A percentile compares a stretch with the other conserved stretches of the same genome.
Evolutionary conservation across 2,113 vertebrate genomes (phyloP).

Genomic region (Carollia perspicillata): DNA sequence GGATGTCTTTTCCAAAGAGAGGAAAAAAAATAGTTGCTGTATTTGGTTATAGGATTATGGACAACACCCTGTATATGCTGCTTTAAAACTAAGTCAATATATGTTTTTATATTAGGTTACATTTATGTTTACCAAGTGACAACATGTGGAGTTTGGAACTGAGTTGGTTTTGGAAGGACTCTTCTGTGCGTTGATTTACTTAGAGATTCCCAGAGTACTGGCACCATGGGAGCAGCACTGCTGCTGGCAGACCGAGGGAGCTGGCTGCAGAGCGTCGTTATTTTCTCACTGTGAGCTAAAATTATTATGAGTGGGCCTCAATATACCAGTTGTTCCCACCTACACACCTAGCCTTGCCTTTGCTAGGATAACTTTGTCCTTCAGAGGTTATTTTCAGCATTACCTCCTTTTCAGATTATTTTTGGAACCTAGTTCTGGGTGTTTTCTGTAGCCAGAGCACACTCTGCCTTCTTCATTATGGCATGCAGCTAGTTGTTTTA

Average conservation of each 20-base stretch:
- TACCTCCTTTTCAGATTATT: slow-evolving; percentile 25
- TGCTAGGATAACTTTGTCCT: not conserved
- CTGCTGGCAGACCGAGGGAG: not conserved
- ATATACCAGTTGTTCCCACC: slow-evolving; percentile 40
- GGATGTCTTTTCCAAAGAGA: not conserved
- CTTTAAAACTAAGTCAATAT: not conserved
- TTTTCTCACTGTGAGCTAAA: slow-evolving; percentile 43
- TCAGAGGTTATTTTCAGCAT: not conserved
- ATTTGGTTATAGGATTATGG: not conserved
- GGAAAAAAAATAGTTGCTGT: not conserved
- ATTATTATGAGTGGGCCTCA: slow-evolving; percentile 47
- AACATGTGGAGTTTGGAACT: not conserved
- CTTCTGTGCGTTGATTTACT: not conserved
- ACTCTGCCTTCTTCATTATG: not conserved
- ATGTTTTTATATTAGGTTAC: not conserved
- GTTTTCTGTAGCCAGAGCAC: not conserved
- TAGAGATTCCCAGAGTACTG: not conserved
- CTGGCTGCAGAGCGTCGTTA: not conserved
- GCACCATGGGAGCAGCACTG: not conserved
- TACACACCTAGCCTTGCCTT: slow-evolving; percentile 31
- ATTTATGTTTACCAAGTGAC: not conserved
- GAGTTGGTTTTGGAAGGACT: not conserved
- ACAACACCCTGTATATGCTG: not conserved
- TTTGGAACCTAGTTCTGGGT: slow-evolving; percentile 4
- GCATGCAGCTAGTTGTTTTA: not conserved